Percentiles rank a stretch among this genome's conserved stretches.
Conservation (phyloP, 2,888 invertebrate species). For the Clepsis dumicolana region DNA sequence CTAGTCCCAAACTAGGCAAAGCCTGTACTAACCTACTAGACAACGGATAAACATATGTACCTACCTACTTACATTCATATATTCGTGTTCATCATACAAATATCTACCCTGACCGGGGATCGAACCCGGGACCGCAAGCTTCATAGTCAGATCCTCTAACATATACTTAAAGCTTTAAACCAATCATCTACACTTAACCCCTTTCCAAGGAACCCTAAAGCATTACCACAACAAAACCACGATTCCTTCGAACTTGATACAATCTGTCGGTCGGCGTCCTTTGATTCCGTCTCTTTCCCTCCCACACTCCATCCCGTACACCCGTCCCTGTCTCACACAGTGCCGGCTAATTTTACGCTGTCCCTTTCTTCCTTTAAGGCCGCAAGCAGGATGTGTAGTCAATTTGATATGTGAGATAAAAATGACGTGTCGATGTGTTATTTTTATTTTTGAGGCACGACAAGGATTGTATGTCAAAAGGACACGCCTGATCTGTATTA, state of each 20-base stretch:
- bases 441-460: conserved; percentile 24
- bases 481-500: background rate
- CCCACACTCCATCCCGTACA: background rate
- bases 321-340: conserved; percentile 23
- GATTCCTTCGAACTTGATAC: conserved; percentile 38
- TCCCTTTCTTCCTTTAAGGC: conserved; percentile 15
- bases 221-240: conserved; percentile 37
- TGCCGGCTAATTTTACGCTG: background rate
- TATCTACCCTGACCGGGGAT: too few relatives aligned
- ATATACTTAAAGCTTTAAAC: too few relatives aligned
- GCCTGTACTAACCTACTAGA: too few relatives aligned
- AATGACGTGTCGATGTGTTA: conserved; percentile 37
- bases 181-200: background rate
- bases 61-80: too few relatives aligned
- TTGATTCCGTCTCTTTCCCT: conserved; percentile 26
- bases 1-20: too few relatives aligned
- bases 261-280: conserved; percentile 36
- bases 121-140: too few relatives aligned
- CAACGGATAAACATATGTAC: too few relatives aligned
- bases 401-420: conserved; percentile 42
- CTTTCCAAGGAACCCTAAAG: conserved; percentile 26
- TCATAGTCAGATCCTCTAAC: too few relatives aligned
- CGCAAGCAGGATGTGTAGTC: conserved; percentile 32
- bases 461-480: conserved; percentile 17
- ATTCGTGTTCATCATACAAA: too few relatives aligned